phyloP scores from a whole-genome alignment of 2,797 vertebrate species.

The Enteromius argenteus region DNA sequence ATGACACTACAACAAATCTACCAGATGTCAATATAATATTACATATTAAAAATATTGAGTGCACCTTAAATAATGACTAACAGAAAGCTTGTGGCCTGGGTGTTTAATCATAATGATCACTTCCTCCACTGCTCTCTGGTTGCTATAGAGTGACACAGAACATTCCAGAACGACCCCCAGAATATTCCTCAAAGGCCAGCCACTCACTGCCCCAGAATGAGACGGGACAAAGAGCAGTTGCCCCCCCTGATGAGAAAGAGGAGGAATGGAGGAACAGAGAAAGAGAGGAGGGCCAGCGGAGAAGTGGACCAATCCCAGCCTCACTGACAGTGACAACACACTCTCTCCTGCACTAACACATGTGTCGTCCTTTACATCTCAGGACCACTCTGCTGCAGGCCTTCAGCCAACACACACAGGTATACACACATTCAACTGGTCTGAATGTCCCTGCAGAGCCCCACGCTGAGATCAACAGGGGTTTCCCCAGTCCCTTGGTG shows the following conservation, averaged over 20 bases:
- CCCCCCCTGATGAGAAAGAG: constrained; percentile 72
- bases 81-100: neutral
- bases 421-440: constrained; percentile 40
- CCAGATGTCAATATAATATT: neutral
- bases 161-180: constrained; percentile 80
- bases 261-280: constrained; percentile 67
- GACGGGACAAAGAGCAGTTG: constrained; percentile 66
- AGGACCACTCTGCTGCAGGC: constrained; percentile 83
- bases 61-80: neutral
- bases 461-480: constrained; percentile 46
- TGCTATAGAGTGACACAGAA: constrained; percentile 44
- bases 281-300: constrained; percentile 55
- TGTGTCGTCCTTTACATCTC: constrained; percentile 74
- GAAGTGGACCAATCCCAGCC: constrained; percentile 56
- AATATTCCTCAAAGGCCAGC: constrained; percentile 75
- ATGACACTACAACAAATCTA: neutral
- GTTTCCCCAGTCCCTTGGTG: constrained; percentile 51
- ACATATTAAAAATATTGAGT: too few species aligned
- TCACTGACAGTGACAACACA: constrained; percentile 68
- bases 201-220: constrained; percentile 74
- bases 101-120: constrained; percentile 18
- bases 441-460: constrained; percentile 38
- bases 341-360: constrained; percentile 66
- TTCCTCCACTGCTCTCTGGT: constrained; percentile 28
- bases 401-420: constrained; percentile 37